phyloP scores from a whole-genome alignment of 2,113 vertebrate species.

The Sceloporus undulatus region DNA sequence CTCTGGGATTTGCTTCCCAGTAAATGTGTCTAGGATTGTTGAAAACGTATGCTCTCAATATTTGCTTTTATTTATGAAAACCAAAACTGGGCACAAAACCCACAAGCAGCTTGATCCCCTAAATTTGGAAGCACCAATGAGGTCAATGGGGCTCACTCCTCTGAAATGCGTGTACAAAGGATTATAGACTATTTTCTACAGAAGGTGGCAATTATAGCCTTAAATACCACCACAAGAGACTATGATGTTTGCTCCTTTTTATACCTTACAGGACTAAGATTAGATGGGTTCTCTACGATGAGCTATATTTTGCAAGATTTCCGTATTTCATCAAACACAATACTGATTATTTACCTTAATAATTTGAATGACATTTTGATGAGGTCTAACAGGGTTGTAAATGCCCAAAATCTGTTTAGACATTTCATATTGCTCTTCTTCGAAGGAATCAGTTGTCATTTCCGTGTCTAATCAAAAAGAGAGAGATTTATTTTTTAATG shows the following conservation, averaged over 20 bases:
- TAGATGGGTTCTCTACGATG: background rate
- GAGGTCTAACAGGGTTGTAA: constrained; percentile 52
- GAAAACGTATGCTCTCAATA: too few relatives aligned
- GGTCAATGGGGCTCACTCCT: background rate
- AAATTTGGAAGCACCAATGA: background rate
- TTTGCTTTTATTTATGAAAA: background rate
- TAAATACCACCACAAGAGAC: background rate
- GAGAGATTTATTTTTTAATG: background rate
- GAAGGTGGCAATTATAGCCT: background rate
- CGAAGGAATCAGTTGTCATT: background rate
- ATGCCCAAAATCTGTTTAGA: constrained; percentile 58
- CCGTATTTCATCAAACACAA: background rate
- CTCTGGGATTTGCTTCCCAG: too few relatives aligned
- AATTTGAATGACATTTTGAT: constrained; percentile 66
- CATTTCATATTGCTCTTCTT: constrained; percentile 55
- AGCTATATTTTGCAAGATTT: background rate
- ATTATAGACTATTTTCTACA: background rate
- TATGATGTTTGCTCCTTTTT: background rate
- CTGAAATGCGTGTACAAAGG: background rate
- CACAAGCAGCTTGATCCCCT: background rate
- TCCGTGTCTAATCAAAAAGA: background rate
- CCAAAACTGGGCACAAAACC: background rate
- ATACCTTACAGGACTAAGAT: background rate
- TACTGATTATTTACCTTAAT: constrained; percentile 58
- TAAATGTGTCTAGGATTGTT: background rate